These are phyloP conservation scores for Okapia johnstoni DNA, from an alignment of 2,113 vertebrate species.

Conservation along the genomic window DNA sequence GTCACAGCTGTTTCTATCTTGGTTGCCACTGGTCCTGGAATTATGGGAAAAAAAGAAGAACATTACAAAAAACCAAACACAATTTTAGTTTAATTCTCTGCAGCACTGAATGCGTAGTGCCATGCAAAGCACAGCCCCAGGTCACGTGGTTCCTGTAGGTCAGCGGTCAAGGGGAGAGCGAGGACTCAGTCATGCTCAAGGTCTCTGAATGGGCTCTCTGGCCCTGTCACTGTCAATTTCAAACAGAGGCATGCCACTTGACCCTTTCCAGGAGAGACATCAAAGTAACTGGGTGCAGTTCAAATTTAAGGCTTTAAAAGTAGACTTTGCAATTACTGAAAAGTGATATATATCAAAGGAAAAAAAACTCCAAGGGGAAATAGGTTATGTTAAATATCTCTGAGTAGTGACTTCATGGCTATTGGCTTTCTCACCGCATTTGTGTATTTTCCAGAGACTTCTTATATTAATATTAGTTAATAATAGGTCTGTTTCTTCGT, in stretches of 20 bases:
- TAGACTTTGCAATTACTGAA: neutral
- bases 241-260: neutral
- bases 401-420: neutral
- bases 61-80: neutral
- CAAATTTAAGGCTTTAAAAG: neutral
- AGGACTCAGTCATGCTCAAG: neutral
- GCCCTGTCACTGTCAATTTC: neutral
- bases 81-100: neutral
- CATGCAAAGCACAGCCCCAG: neutral
- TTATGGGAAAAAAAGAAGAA: constrained; percentile 8
- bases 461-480: neutral
- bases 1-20: constrained; percentile 80
- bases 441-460: neutral
- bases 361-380: neutral
- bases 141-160: neutral
- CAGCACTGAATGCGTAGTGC: neutral
- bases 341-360: neutral
- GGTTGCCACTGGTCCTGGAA: constrained; percentile 73
- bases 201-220: neutral
- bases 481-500: neutral
- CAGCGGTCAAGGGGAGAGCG: rapidly evolving
- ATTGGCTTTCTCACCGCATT: neutral
- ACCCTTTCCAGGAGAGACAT: neutral
- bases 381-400: neutral
- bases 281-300: neutral